Evolutionary conservation across 2,113 vertebrate genomes (phyloP).

Genomic region (Triplophysa siluroides): DNA sequence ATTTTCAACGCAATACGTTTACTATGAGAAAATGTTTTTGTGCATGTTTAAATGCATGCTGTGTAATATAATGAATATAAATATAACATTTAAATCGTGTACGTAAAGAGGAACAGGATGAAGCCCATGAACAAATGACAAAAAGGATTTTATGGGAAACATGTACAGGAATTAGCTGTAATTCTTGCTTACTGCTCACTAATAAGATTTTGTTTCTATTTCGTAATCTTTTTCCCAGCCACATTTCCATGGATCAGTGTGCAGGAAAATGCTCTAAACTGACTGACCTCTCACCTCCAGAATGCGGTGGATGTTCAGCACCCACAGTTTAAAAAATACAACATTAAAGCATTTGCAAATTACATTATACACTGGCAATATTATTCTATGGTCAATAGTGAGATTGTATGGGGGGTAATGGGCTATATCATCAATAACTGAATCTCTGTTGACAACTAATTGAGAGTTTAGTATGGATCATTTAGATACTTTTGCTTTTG

Average conservation of each 20-base stretch:
- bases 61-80: no score
- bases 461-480: neutral
- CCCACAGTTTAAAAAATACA: constrained; percentile 4
- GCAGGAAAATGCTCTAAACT: constrained; percentile 52
- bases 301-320: neutral
- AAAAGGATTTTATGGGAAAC: constrained; percentile 59
- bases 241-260: constrained; percentile 49
- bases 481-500: neutral
- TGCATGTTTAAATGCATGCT: neutral
- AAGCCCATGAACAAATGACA: constrained; percentile 23
- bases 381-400: neutral
- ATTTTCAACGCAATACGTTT: no score
- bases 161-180: constrained; percentile 57
- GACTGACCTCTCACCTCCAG: constrained; percentile 53
- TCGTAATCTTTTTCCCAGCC: constrained; percentile 60
- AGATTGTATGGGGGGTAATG: neutral
- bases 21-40: no score
- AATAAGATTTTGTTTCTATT: constrained; percentile 61
- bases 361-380: neutral
- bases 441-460: neutral
- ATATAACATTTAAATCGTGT: no score
- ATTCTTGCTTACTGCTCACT: constrained; percentile 54
- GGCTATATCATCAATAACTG: neutral
- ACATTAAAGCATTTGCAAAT: neutral
- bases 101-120: constrained; percentile 21